Evolutionary conservation across 2,797 vertebrate species (phyloP).

Genomic region (Pteropus rufus): DNA sequence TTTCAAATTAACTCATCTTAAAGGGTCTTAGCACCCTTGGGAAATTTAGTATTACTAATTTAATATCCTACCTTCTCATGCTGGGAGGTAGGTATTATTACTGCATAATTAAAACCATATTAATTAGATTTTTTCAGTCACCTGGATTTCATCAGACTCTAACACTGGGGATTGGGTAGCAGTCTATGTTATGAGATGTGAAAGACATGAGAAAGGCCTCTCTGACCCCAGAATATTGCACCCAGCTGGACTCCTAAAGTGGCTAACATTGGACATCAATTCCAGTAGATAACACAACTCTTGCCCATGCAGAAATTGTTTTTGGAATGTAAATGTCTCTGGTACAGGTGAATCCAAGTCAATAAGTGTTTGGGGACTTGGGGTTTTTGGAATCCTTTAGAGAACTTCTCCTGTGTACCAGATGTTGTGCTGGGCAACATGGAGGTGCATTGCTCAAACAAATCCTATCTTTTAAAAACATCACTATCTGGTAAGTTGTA

Average conservation of each 20-base stretch:
- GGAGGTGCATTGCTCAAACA: neutral
- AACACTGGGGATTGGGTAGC: neutral
- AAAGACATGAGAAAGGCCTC: neutral
- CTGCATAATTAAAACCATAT: conserved; percentile 70
- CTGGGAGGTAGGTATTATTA: conserved; percentile 66
- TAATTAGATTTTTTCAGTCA: conserved; percentile 73
- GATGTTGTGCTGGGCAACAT: neutral
- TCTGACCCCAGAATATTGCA: conserved; percentile 8
- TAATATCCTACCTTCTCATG: conserved; percentile 68
- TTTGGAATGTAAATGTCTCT: neutral
- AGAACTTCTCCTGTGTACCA: neutral
- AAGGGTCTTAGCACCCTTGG: conserved; percentile 62
- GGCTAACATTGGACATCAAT: neutral
- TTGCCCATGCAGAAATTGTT: neutral
- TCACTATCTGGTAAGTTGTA: neutral
- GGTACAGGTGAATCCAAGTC: neutral
- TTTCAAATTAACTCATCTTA: conserved; percentile 72
- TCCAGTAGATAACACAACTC: neutral
- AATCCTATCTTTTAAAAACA: neutral
- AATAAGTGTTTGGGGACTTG: neutral
- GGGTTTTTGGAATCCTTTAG: neutral
- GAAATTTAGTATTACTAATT: conserved; percentile 73
- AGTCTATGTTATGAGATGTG: neutral
- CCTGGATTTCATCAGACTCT: conserved; percentile 57
- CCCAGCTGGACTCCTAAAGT: neutral